Evolutionary conservation across 2,888 invertebrate genomes (phyloP), one percentile per base, ranked within the genome.

Genomic region (Aphodius granarius): DNA sequence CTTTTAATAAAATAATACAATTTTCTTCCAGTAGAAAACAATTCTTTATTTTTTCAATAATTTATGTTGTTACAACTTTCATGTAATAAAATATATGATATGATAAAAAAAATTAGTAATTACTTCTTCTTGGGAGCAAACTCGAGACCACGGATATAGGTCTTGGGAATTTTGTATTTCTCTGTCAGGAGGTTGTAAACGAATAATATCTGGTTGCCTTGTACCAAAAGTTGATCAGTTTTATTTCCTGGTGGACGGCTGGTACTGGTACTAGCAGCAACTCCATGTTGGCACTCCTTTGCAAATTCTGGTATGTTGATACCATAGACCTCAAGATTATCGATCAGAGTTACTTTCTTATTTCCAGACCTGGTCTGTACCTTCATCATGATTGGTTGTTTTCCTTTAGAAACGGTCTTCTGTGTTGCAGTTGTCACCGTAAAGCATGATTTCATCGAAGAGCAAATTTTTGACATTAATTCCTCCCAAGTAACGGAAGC

Each of bases 301-400:
- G 94, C 92, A 86, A 98, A 93, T 83, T 94, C 93, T 21, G 90
- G 87, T 76, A 95, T 89, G 81, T 92, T 92, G 81, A 98, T 94
- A 22, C 97, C 97, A 87, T 93, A 98, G 76, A 91, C 88, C 84
- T 97, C 95, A 83, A 98, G 89, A 88, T 98, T 97, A 81, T 95
- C 95, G 1, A 98, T 92, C 72, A 97, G 87, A 0, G 98, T 98
- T 73, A 94, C 97, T 90, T 96, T 97, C 86, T 97, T 97, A 85
- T 96, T 96, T 19, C 95, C 94, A 19, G 94, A 92, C 76, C 97
- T 88, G n/a, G 92, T 92, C 18, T 91, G 92, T 5, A 96, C 91
- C 16, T 91, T 91, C 88, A 97, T 92, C 81, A 91, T 91, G 80
- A 97, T 92, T 3, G 94, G 93, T 62, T 94, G 92, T 85, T 93